Conservation (phyloP, 2,888 invertebrate species). For the Macrosiphum euphorbiae region DNA sequence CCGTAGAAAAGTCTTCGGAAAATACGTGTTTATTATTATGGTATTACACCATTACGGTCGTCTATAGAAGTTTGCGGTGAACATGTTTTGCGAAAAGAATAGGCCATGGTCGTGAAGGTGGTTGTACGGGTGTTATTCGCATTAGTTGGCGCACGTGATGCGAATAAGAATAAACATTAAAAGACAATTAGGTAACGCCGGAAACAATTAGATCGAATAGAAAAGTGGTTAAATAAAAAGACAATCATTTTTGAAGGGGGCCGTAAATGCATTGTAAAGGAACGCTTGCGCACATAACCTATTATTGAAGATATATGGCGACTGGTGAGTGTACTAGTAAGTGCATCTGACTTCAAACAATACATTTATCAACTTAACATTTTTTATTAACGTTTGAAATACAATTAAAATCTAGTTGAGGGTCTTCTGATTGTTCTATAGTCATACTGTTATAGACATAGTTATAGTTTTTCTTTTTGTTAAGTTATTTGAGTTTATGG, state of each 20-base stretch:
- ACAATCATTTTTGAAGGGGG: not conserved
- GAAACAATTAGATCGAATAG: constrained; percentile 1
- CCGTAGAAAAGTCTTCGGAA: not conserved
- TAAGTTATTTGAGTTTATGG: not conserved
- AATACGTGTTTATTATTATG: not conserved
- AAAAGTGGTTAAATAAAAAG: constrained; percentile 6
- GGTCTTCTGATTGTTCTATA: not conserved
- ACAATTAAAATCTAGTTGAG: not conserved
- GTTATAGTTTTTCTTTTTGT: not conserved
- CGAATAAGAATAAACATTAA: constrained; percentile 21
- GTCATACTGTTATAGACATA: too few relatives aligned
- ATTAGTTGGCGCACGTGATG: not conserved
- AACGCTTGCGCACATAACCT: not conserved
- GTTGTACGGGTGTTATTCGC: not conserved
- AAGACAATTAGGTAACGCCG: constrained; percentile 20
- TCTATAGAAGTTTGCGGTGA: not conserved
- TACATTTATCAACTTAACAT: not conserved
- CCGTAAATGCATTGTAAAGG: not conserved
- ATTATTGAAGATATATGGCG: not conserved
- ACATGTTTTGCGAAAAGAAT: not conserved
- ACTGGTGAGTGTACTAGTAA: not conserved
- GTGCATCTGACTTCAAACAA: not conserved
- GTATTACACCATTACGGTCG: not conserved
- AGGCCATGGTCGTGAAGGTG: not conserved
- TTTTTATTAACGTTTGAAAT: not conserved